phyloP scores from a whole-genome alignment of 2,888 invertebrate genomes.

The Chloroclystis v-ata region DNA sequence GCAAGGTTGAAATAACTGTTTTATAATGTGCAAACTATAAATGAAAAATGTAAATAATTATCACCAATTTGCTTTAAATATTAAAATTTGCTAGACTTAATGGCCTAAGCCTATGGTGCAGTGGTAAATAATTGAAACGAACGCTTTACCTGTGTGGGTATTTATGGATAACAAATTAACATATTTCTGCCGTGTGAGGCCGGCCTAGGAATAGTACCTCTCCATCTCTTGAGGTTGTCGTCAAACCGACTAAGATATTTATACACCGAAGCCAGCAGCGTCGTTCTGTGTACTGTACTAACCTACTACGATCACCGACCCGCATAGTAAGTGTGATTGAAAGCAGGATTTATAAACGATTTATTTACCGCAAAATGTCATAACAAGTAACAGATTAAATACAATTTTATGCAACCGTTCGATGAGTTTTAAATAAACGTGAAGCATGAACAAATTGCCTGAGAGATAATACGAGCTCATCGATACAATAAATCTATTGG shows the following conservation, averaged over 20 bases:
- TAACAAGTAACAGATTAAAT: too few relatives aligned
- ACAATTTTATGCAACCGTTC: not conserved
- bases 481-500: constrained; percentile 64
- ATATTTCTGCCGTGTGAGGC: too few relatives aligned
- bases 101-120: constrained; percentile 4
- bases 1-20: constrained; percentile 39
- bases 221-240: too few relatives aligned
- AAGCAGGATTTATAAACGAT: too few relatives aligned
- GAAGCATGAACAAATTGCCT: constrained; percentile 30
- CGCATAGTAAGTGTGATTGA: too few relatives aligned
- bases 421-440: constrained; percentile 25
- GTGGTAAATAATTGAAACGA: constrained; percentile 9
- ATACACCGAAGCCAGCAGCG: too few relatives aligned
- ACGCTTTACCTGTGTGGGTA: not conserved
- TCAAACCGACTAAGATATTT: too few relatives aligned
- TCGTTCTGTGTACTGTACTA: too few relatives aligned
- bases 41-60: constrained; percentile 46
- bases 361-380: too few relatives aligned
- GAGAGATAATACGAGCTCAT: constrained; percentile 47
- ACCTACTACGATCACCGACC: too few relatives aligned
- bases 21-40: constrained; percentile 44
- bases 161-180: too few relatives aligned
- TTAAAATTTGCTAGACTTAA: constrained; percentile 6
- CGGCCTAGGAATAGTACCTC: too few relatives aligned
- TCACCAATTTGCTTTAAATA: constrained; percentile 31